Percentiles rank a stretch among this genome's conserved stretches.
These are phyloP conservation scores for Pollenia griseotomentosa DNA, from an alignment of 2,888 invertebrate genomes.

Conservation along the genomic window DNA sequence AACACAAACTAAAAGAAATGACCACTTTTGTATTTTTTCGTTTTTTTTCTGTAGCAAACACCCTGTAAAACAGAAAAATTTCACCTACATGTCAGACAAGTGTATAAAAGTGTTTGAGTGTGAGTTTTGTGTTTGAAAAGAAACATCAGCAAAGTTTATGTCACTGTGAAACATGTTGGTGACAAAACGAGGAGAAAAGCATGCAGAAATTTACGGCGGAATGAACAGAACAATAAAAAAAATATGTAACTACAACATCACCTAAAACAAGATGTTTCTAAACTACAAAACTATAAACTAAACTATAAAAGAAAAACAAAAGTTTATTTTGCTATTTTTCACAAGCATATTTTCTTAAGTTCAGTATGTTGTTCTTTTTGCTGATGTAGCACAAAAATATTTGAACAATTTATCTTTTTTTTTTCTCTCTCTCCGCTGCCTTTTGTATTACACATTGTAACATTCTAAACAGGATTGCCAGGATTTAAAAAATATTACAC, in stretches of 20 bases:
- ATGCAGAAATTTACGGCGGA: conserved; percentile 17
- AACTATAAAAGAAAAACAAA: conserved; percentile 38
- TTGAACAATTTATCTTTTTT: conserved; percentile 22
- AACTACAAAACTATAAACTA: conserved; percentile 31
- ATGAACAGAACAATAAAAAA: conserved; percentile 21
- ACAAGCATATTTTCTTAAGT: conserved; percentile 57
- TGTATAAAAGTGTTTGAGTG: background rate
- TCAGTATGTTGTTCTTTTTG: background rate
- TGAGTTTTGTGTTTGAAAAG: background rate
- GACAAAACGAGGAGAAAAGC: background rate
- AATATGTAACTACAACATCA: conserved; percentile 16
- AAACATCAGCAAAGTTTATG: background rate
- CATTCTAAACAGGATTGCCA: conserved; percentile 22
- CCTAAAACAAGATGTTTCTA: conserved; percentile 56
- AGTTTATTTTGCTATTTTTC: conserved; percentile 49
- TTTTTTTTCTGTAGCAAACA: no score
- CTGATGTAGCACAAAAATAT: conserved; percentile 21
- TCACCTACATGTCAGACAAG: background rate
- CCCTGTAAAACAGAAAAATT: no score
- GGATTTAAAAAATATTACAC: background rate
- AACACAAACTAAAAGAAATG: background rate
- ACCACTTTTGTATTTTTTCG: background rate
- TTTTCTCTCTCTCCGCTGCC: background rate
- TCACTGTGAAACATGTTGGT: background rate
- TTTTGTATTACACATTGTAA: conserved; percentile 24